Evolutionary conservation across 2,113 vertebrate genomes (phyloP).

Genomic region (Physeter macrocephalus): DNA sequence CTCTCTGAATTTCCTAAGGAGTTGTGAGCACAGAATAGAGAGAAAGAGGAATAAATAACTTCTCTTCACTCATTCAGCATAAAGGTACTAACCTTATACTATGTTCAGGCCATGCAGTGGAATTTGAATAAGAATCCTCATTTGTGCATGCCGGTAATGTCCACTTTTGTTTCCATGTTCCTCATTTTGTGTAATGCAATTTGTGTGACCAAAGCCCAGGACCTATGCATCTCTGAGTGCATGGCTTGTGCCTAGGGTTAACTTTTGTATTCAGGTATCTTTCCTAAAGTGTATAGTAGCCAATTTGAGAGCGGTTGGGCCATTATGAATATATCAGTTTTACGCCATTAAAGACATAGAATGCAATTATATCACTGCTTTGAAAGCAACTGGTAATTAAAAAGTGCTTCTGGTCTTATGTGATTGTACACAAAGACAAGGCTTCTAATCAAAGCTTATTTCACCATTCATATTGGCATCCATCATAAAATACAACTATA

Average conservation of each 20-base stretch:
- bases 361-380: not conserved
- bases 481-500: not conserved
- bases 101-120: not conserved
- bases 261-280: not conserved
- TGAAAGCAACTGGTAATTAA: not conserved
- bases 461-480: not conserved
- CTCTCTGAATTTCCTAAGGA: not conserved
- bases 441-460: constrained; percentile 1
- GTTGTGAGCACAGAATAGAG: not conserved
- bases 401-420: not conserved
- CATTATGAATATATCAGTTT: not conserved
- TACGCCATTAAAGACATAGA: not conserved
- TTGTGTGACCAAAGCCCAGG: not conserved
- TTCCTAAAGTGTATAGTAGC: not conserved
- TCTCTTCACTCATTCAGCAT: not conserved
- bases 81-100: not conserved
- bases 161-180: not conserved
- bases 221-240: not conserved
- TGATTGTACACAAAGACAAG: not conserved
- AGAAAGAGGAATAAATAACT: not conserved
- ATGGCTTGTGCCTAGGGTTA: not conserved
- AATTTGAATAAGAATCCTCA: not conserved
- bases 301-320: not conserved
- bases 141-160: not conserved
- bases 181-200: not conserved